Evolutionary conservation across 1,140 invertebrate species (phyloP).

Genomic region (Bilobella aurantiaca): DNA sequence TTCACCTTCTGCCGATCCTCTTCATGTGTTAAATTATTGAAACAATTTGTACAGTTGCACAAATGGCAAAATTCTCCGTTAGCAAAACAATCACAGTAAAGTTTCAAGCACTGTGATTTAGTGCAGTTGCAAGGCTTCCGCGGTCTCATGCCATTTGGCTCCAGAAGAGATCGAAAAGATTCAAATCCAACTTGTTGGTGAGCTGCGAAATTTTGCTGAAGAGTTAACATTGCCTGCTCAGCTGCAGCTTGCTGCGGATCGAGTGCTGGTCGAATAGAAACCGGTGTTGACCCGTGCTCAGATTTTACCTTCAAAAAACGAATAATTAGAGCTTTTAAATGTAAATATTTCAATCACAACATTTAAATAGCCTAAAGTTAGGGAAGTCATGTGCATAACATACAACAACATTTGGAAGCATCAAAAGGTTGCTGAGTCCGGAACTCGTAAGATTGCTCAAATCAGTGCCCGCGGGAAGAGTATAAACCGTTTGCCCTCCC

Average conservation of each 20-base stretch:
- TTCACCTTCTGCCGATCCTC: slow-evolving; percentile 76
- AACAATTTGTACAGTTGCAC: slow-evolving; percentile 97
- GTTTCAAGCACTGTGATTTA: slow-evolving; percentile 95
- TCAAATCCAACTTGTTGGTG: slow-evolving; percentile 32
- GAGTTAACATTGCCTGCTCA: background rate
- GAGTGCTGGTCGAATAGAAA: slow-evolving; percentile 26
- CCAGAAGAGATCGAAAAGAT: slow-evolving; percentile 40
- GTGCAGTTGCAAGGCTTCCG: slow-evolving; percentile 97
- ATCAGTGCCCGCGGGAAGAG: slow-evolving; percentile 22
- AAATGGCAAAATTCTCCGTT: slow-evolving; percentile 98
- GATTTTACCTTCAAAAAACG: slow-evolving; percentile 24
- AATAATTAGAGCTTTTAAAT: background rate
- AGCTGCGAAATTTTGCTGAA: slow-evolving; percentile 6
- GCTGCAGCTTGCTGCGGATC: background rate
- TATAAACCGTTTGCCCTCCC: slow-evolving; percentile 25
- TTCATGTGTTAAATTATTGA: slow-evolving; percentile 92
- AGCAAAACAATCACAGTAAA: slow-evolving; percentile 99
- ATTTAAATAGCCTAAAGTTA: no score
- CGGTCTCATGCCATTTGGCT: slow-evolving; percentile 61
- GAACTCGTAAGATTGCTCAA: slow-evolving; percentile 14
- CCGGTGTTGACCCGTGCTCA: slow-evolving; percentile 18
- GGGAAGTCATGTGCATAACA: no score
- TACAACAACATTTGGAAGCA: slow-evolving; percentile 26
- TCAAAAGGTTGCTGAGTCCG: slow-evolving; percentile 26
- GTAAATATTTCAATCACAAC: no score